Evolutionary conservation across 2,113 vertebrate genomes (phyloP).

Genomic region (Paramisgurnus dabryanus): DNA sequence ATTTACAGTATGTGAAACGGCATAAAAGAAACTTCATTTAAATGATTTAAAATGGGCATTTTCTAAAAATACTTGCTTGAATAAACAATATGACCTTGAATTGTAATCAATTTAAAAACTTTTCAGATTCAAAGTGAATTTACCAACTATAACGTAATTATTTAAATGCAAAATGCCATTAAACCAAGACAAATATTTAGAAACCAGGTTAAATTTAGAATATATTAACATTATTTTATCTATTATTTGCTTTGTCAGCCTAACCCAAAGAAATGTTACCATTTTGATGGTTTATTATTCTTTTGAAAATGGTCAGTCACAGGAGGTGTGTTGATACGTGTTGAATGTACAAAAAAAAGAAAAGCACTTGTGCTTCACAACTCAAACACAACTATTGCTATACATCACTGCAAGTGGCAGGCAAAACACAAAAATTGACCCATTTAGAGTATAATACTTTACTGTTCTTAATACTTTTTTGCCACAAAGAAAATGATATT

Average conservation of each 20-base stretch:
- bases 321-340: not conserved
- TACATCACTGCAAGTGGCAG: not conserved
- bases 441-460: constrained; percentile 41
- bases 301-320: not conserved
- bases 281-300: no score
- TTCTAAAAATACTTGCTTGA: no score
- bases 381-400: not conserved
- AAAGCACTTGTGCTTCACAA: not conserved
- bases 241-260: no score
- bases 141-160: no score
- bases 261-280: no score
- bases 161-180: no score
- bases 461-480: constrained; percentile 40
- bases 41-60: not conserved
- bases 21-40: not conserved
- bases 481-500: not conserved
- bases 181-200: no score
- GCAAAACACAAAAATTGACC: not conserved
- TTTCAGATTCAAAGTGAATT: no score
- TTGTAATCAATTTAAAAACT: no score
- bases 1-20: not conserved
- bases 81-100: not conserved
- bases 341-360: not conserved
- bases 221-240: no score
- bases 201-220: no score